Evolutionary conservation across 1,140 invertebrate species (phyloP).

Genomic region (Ceratitis capitata): DNA sequence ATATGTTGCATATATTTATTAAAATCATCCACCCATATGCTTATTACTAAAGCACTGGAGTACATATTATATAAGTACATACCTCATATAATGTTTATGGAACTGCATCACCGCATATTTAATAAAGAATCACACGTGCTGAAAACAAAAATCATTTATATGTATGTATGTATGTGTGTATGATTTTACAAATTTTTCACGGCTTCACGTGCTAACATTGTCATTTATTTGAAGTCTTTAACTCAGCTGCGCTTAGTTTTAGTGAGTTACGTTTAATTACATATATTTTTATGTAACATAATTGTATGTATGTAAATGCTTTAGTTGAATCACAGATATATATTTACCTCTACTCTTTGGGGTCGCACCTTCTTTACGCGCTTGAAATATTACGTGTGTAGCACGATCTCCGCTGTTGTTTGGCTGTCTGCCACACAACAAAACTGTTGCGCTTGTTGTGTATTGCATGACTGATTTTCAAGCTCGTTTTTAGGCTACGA

Average conservation of each 20-base stretch:
- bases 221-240: neutral
- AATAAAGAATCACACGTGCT: neutral
- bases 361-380: neutral
- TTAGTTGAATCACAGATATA: neutral
- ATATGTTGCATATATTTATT: neutral
- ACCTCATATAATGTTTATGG: neutral
- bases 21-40: neutral
- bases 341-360: neutral
- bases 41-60: neutral
- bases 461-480: neutral
- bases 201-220: conserved; percentile 1
- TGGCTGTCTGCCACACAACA: neutral
- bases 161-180: no score
- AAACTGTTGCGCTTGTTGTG: neutral
- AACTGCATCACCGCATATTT: neutral
- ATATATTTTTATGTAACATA: neutral
- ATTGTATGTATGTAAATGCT: neutral
- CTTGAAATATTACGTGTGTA: neutral
- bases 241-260: neutral
- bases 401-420: neutral
- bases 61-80: no score
- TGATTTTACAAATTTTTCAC: no score
- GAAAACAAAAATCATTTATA: neutral
- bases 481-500: neutral
- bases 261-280: neutral